phyloP scores from a whole-genome alignment of 2,797 vertebrate genomes.

The Ispidina lecontei region DNA sequence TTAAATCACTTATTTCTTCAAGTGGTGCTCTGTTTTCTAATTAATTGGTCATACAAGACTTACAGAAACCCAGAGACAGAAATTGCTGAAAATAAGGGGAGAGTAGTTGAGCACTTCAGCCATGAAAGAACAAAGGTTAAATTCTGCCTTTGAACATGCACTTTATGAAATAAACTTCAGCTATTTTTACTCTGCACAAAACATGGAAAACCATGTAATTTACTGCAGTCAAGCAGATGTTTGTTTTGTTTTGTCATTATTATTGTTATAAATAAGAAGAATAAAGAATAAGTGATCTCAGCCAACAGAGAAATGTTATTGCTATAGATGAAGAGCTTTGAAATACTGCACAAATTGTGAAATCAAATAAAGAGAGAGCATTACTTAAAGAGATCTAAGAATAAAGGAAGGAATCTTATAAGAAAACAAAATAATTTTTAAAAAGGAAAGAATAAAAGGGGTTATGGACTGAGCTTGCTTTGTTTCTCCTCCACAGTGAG shows the following conservation, averaged over 20 bases:
- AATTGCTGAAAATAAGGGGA: neutral
- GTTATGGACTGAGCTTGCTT: neutral
- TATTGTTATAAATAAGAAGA: neutral
- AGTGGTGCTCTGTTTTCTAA: constrained; percentile 24
- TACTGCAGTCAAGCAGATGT: neutral
- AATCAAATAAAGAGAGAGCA: neutral
- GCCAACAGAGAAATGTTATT: neutral
- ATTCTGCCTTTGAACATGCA: neutral
- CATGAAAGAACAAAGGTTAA: constrained; percentile 18
- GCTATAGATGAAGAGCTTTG: neutral
- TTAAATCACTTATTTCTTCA: constrained; percentile 31
- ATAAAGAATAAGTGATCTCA: neutral
- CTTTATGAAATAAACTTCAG: constrained; percentile 32
- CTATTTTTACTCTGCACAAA: constrained; percentile 29
- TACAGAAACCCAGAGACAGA: neutral
- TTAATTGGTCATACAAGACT: constrained; percentile 22
- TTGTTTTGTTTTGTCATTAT: constrained; percentile 23
- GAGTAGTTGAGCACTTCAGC: neutral
- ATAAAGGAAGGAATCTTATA: neutral
- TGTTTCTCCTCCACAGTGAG: rapidly evolving
- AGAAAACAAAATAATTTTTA: neutral
- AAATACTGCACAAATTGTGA: neutral
- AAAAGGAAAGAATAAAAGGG: neutral
- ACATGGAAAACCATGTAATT: constrained; percentile 3
- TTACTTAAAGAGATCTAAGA: neutral